Evolutionary conservation across 2,797 vertebrate genomes (phyloP), one percentile per base, ranked within the genome.

Genomic region (Mionectes olivaceus): DNA sequence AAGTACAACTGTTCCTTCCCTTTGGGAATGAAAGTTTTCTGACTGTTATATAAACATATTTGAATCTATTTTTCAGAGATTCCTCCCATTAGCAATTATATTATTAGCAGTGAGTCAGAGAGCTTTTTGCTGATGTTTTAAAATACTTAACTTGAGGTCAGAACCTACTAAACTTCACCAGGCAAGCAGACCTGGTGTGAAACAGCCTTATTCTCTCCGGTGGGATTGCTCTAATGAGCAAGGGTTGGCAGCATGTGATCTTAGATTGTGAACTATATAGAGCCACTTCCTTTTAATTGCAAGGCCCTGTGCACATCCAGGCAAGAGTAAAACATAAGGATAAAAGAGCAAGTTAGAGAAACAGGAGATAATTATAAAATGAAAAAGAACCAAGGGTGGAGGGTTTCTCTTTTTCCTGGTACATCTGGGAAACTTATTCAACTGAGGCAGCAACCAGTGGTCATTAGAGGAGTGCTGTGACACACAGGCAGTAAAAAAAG

Each of bases 331-430:
- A 94, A 57, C 5, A 12, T 9, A 35, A 55, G 68, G 85, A 92
- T 85, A 59, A 93, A 96, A 97, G 83, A 95, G 55, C 56, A 74
- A 23, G 63, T 83, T 41, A 19, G 49, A 79, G 71, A 90, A 94
- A 91, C 21, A 73, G 56, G 50, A 44, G 93, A 82, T 93, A 92
- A 95, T 94, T 94, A 90, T 83, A 85, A 91, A 95, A 94, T 39
- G 79, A 61, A 59, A 90, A 87, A 92, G 87, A 96, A 81, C 55
- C 69, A 67, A 90, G 75, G 73, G 76, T 87, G 88, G 80, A 94
- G 55, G 41, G 55, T n/a, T 96, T 82, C 44, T 73, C 78, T 71
- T 92, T 86, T 73, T 67, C 27, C 49, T 57, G 49, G 90, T 91
- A 81, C 87, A 76, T 80, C 87, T 83, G 52, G 64, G 85, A 94